A percentile compares a stretch with the other conserved stretches of the same genome.
phyloP scores from a whole-genome alignment of 2,113 vertebrate species.

The Poecile atricapillus region DNA sequence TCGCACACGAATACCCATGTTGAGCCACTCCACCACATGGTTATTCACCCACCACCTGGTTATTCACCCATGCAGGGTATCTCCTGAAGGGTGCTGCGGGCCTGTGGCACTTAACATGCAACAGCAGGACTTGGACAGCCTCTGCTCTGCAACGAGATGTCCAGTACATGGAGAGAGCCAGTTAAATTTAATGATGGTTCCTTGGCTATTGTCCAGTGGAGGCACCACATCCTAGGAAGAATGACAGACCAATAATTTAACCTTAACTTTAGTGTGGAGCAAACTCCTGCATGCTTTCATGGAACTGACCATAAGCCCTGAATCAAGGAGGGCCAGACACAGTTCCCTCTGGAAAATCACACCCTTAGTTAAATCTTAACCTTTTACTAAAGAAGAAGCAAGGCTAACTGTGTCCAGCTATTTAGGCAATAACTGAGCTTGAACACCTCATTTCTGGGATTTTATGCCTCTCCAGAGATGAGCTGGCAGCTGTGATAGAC shows the following conservation, averaged over 20 bases:
- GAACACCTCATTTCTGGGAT: neutral
- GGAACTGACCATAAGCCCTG: accelerated
- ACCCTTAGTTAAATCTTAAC: neutral
- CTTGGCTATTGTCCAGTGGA: neutral
- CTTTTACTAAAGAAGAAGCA: neutral
- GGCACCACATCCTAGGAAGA: neutral
- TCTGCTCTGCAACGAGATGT: neutral
- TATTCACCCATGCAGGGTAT: neutral
- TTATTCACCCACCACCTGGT: neutral
- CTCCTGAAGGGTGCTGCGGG: neutral
- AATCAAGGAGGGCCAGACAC: neutral
- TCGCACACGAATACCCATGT: neutral
- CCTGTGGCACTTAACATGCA: neutral
- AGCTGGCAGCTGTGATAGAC: neutral
- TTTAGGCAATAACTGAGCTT: neutral
- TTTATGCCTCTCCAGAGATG: neutral
- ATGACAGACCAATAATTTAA: neutral
- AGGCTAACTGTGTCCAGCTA: neutral
- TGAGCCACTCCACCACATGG: neutral
- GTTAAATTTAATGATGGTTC: neutral
- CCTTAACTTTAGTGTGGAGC: neutral
- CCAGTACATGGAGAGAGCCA: neutral
- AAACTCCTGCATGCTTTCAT: neutral
- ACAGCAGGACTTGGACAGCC: neutral
- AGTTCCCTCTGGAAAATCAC: neutral